These are phyloP conservation scores for Eremophila alpestris DNA, from an alignment of 2,797 vertebrate genomes.

Conservation along the genomic window DNA sequence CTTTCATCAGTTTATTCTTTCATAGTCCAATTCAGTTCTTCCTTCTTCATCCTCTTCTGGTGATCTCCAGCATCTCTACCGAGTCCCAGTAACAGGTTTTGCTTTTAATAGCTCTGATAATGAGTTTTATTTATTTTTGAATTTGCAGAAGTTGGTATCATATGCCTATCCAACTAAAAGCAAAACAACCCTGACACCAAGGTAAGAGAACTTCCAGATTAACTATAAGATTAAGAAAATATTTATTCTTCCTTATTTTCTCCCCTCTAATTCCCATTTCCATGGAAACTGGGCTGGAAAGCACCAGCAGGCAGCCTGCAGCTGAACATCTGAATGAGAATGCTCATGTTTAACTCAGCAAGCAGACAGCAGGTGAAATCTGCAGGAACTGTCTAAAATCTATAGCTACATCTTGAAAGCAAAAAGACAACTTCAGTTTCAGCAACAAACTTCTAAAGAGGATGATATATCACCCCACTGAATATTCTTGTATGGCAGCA, in stretches of 20 bases:
- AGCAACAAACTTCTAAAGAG: background rate
- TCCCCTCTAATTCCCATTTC: slow-evolving; percentile 58
- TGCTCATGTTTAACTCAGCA: slow-evolving; percentile 45
- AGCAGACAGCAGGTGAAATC: slow-evolving; percentile 60
- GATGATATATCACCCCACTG: background rate
- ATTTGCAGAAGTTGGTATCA: background rate
- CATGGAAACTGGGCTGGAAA: slow-evolving; percentile 65
- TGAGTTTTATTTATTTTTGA: background rate
- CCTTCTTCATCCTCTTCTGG: background rate
- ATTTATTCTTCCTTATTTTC: slow-evolving; percentile 47
- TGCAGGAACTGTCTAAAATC: slow-evolving; percentile 24
- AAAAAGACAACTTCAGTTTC: slow-evolving; percentile 10
- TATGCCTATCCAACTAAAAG: background rate
- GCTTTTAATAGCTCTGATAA: background rate
- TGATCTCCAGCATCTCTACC: background rate
- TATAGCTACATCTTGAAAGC: slow-evolving; percentile 7
- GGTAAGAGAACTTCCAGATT: slow-evolving; percentile 34
- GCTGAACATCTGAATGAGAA: slow-evolving; percentile 60
- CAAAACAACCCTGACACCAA: slow-evolving; percentile 1
- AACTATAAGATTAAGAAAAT: slow-evolving; percentile 52
- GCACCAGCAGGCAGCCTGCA: slow-evolving; percentile 61
- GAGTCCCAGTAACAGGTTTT: background rate
- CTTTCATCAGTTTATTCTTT: background rate
- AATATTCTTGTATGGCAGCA: background rate
- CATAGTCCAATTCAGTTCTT: background rate